phyloP scores from a whole-genome alignment of 1,140 invertebrate species.

The Euwallacea similis region DNA sequence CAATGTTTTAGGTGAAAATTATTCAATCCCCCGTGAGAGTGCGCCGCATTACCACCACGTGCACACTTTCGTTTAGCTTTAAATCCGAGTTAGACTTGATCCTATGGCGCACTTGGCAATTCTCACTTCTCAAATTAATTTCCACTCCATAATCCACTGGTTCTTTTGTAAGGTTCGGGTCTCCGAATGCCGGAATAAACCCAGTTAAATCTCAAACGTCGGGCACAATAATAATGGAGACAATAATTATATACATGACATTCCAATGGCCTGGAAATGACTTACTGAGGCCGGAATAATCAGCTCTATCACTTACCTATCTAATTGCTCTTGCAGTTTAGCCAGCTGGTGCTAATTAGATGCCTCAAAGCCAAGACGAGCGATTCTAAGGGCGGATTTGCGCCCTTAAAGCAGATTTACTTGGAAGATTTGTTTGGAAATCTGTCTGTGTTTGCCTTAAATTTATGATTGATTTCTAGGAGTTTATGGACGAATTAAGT shows the following conservation, averaged over 20 bases:
- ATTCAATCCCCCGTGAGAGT: constrained; percentile 33
- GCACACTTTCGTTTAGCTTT: constrained; percentile 23
- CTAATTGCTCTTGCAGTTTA: neutral
- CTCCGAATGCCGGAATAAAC: neutral
- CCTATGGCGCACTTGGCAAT: constrained; percentile 12
- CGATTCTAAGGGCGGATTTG: too few relatives aligned
- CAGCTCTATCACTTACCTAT: neutral
- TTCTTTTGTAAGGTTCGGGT: neutral
- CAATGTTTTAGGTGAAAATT: constrained; percentile 19
- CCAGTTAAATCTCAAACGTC: neutral
- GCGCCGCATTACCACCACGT: constrained; percentile 25
- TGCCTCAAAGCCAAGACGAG: neutral
- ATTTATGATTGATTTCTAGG: too few relatives aligned
- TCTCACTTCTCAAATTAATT: constrained; percentile 12
- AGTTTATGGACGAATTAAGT: too few relatives aligned
- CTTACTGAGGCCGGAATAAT: neutral
- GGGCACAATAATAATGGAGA: neutral
- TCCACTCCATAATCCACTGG: neutral
- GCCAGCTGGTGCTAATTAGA: neutral
- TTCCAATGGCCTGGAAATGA: constrained; percentile 1
- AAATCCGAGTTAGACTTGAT: constrained; percentile 17
- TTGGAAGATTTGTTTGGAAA: too few relatives aligned
- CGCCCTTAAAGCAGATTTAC: too few relatives aligned
- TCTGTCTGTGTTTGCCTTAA: too few relatives aligned
- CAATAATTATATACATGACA: neutral